phyloP scores from a whole-genome alignment of 2,113 vertebrate genomes.

The Piprites chloris region DNA sequence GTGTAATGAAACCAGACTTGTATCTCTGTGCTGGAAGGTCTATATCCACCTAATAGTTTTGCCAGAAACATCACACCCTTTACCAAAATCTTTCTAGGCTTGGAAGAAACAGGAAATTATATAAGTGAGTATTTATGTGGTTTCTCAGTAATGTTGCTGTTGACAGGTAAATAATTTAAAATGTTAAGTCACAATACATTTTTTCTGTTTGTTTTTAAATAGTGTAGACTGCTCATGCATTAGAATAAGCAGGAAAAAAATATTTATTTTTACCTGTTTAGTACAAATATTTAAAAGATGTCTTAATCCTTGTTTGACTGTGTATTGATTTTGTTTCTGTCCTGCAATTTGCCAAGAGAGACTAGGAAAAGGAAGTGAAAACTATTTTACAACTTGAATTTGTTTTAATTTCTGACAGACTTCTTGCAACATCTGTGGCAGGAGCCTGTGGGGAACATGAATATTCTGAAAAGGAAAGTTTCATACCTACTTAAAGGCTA shows the following conservation, averaged over 20 bases:
- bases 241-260: not conserved
- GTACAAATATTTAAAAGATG: not conserved
- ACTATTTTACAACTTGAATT: constrained; percentile 53
- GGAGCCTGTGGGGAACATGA: not conserved
- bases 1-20: not conserved
- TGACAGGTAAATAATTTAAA: not conserved
- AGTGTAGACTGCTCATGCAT: not conserved
- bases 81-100: not conserved
- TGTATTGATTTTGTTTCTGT: constrained; percentile 60
- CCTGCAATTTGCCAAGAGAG: constrained; percentile 47
- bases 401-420: constrained; percentile 19
- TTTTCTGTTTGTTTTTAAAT: too few species aligned
- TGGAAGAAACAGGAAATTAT: not conserved
- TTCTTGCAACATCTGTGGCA: constrained; percentile 54
- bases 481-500: constrained; percentile 33
- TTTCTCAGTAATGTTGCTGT: not conserved
- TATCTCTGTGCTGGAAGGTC: not conserved
- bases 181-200: not conserved
- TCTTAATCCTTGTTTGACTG: constrained; percentile 28
- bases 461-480: constrained; percentile 50
- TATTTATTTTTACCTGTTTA: not conserved
- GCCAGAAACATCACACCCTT: not conserved
- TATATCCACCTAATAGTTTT: not conserved
- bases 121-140: not conserved
- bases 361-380: constrained; percentile 67